Evolutionary conservation across 1,140 invertebrate genomes (phyloP).

Genomic region (Drosophila repletoides): DNA sequence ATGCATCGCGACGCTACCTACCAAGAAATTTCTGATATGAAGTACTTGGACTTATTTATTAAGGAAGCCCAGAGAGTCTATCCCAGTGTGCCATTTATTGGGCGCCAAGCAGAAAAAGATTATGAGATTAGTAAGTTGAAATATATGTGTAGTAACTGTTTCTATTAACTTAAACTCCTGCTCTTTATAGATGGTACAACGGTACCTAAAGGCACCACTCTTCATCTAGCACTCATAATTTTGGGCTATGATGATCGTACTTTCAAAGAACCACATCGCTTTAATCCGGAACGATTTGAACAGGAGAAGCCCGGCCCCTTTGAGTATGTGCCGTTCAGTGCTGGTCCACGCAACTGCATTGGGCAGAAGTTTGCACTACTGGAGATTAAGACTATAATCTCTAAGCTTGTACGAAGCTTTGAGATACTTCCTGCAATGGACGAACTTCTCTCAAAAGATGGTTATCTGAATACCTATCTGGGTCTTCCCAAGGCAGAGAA

Average conservation of each 20-base stretch:
- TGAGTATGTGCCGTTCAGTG: conserved; percentile 85
- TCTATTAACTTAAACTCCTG: rapidly evolving
- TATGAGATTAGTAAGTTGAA: conserved; percentile 57
- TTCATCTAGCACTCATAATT: conserved; percentile 49
- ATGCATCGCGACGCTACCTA: conserved; percentile 82
- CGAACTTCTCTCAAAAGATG: conserved; percentile 60
- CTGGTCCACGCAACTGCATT: conserved; percentile 77
- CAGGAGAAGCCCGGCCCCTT: conserved; percentile 82
- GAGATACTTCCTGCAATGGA: conserved; percentile 68
- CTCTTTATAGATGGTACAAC: conserved; percentile 47
- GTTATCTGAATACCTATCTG: conserved; percentile 52
- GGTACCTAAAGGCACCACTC: conserved; percentile 53
- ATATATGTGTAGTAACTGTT: neutral
- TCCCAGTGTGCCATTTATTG: conserved; percentile 88
- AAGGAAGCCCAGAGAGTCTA: conserved; percentile 86
- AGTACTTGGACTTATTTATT: conserved; percentile 86
- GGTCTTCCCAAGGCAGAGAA: conserved; percentile 39
- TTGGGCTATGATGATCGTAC: conserved; percentile 73
- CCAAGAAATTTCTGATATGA: conserved; percentile 86
- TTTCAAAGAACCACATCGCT: conserved; percentile 89
- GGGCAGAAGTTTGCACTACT: conserved; percentile 83
- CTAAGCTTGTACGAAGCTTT: conserved; percentile 82
- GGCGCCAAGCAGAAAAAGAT: conserved; percentile 79
- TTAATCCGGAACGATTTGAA: conserved; percentile 90
- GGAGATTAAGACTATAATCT: conserved; percentile 82